Base-by-base conservation (phyloP, 2,113 vertebrate species). In the Gallinago jamesoni region DNA sequence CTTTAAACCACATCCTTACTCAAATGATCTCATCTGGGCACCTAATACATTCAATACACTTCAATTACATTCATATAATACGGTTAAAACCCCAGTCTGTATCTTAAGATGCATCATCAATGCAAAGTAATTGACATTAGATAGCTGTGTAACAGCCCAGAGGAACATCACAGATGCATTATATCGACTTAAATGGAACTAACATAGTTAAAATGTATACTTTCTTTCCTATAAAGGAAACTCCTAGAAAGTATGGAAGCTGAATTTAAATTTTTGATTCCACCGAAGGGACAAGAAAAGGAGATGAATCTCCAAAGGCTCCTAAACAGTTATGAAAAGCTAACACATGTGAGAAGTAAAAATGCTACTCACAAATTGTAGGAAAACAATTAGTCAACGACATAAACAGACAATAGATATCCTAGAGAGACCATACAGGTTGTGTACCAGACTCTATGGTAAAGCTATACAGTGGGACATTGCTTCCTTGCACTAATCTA, bases 221-320 rank as follows among this genome's bases (percentile, higher is more conserved):
- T 35, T 55, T 53, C 37, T 57, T 28, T 9, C 7, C 70, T 45
- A 37, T 7, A 13, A 90, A 92, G 52, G 41, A 91, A 89, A 78
- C 18, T 43, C 43, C 24, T 76, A 68, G 14, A 27, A 86, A 92
- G 64, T 39, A 90, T 33, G 12, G 52, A 81, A 87, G 21, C 4
- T 59, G 35, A 77, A 89, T 75, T 94, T 95, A 30, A 57, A 89
- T 87, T 93, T 89, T 50, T n/a, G 30, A 91, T 78, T 84, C 64
- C 64, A 59, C 0, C 28, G 43, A 84, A 84, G 28, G 45, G 35
- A 78, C 47, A 87, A 70, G 60, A 84, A 90, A 89, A 84, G 27
- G 5, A 89, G 22, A 75, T n/a, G 5, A 80, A 66, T 66, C 45
- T 83, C 63, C 8, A 15, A 73, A 87, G 57, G 25, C n/a, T 83